A percentile compares a stretch with the other conserved stretches of the same genome.
These are phyloP conservation scores for Meteorus colon DNA, from an alignment of 2,888 invertebrate genomes.

Conservation along the genomic window DNA sequence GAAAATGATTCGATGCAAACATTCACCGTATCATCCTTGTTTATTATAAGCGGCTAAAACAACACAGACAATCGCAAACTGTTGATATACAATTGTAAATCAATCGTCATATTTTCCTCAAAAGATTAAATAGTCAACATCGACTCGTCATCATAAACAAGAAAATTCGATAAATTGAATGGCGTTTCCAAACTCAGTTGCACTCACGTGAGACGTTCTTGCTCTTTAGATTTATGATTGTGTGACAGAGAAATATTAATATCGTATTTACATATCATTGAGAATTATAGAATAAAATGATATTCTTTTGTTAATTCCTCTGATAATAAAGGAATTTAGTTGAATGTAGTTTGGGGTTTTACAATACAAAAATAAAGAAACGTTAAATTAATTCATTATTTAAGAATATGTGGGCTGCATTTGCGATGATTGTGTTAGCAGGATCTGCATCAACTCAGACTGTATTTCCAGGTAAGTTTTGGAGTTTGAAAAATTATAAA, in stretches of 20 bases:
- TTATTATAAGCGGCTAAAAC: not conserved
- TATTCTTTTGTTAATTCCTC: too few species aligned
- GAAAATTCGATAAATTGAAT: too few species aligned
- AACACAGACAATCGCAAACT: not conserved
- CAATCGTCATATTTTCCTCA: not conserved
- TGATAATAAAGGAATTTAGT: too few species aligned
- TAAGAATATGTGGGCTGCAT: not conserved
- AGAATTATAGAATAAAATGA: too few species aligned
- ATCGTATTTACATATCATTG: too few species aligned
- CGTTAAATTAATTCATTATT: not conserved
- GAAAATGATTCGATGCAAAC: not conserved
- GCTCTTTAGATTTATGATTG: too few species aligned
- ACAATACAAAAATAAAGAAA: too few species aligned
- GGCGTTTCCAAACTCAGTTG: too few species aligned
- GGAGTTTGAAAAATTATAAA: not conserved
- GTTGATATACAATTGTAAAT: not conserved
- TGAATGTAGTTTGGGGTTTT: too few species aligned
- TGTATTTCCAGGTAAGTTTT: not conserved
- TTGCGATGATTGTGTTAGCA: not conserved
- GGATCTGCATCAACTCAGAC: not conserved
- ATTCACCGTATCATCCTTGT: not conserved
- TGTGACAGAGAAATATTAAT: too few species aligned
- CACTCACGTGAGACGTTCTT: too few species aligned
- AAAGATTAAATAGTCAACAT: not conserved
- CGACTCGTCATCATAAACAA: too few species aligned